Evolutionary conservation across 2,888 invertebrate species (phyloP).

Genomic region (Hypomecis atomaria): DNA sequence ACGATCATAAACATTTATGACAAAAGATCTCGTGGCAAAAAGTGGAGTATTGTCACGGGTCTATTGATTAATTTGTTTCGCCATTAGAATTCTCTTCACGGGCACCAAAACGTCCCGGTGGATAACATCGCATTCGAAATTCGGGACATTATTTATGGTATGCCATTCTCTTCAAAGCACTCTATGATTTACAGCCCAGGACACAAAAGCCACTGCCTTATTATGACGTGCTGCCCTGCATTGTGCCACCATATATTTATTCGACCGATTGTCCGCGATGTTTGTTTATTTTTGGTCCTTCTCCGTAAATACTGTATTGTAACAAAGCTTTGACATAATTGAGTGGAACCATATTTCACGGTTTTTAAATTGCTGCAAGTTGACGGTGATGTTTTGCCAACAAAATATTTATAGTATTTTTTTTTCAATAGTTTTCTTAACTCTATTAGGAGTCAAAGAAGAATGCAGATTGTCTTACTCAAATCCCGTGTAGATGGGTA

Average conservation of each 20-base stretch:
- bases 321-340: constrained; percentile 70
- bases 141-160: constrained; percentile 77
- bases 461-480: constrained; percentile 1
- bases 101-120: constrained; percentile 69
- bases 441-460: neutral
- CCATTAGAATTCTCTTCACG: constrained; percentile 76
- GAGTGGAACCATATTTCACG: constrained; percentile 76
- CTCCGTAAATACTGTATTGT: constrained; percentile 79
- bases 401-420: constrained; percentile 46
- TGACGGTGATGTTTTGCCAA: constrained; percentile 62
- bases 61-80: constrained; percentile 79
- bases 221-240: constrained; percentile 81
- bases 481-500: neutral
- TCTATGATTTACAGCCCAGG: constrained; percentile 80
- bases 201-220: constrained; percentile 81
- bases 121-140: constrained; percentile 72
- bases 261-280: constrained; percentile 73
- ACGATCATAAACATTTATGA: constrained; percentile 57
- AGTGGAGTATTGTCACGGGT: constrained; percentile 63
- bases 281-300: constrained; percentile 83
- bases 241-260: constrained; percentile 79
- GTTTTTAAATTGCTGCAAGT: constrained; percentile 67
- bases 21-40: constrained; percentile 61
- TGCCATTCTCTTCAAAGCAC: constrained; percentile 81
- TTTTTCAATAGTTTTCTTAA: constrained; percentile 1